Conservation (phyloP, 1,140 invertebrate species). For the Elymnias hypermnestra region DNA sequence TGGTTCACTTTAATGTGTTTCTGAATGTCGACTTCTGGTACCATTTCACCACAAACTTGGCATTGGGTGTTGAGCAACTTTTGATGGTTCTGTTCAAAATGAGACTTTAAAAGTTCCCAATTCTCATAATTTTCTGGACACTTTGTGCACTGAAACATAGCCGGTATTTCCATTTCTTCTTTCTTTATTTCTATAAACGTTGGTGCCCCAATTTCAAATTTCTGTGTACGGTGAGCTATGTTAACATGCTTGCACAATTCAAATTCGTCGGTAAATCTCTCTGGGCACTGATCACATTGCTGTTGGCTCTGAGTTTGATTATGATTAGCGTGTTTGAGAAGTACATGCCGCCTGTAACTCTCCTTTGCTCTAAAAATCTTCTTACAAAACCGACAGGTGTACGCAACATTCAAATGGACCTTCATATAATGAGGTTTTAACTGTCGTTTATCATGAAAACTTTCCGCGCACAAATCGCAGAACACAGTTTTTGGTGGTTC, state of each 20-base stretch:
- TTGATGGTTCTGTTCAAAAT: constrained; percentile 54
- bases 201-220: constrained; percentile 8
- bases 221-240: constrained; percentile 26
- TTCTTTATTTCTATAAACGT: constrained; percentile 35
- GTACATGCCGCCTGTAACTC: constrained; percentile 53
- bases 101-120: constrained; percentile 48
- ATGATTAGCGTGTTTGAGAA: constrained; percentile 46
- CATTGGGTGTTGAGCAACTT: constrained; percentile 47
- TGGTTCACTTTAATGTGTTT: constrained; percentile 54
- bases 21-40: constrained; percentile 42
- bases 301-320: constrained; percentile 29
- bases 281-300: constrained; percentile 48
- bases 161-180: constrained; percentile 46
- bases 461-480: constrained; percentile 54
- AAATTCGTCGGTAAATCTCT: constrained; percentile 52
- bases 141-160: constrained; percentile 53
- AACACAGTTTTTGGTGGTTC: constrained; percentile 51
- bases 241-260: constrained; percentile 56
- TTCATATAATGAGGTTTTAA: constrained; percentile 57
- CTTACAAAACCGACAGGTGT: constrained; percentile 53
- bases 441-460: constrained; percentile 56
- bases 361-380: constrained; percentile 63
- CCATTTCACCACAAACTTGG: constrained; percentile 59
- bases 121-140: constrained; percentile 42
- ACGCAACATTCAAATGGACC: constrained; percentile 61